phyloP scores from a whole-genome alignment of 1,140 invertebrate species.

The Macrotrachela quadricornifera region DNA sequence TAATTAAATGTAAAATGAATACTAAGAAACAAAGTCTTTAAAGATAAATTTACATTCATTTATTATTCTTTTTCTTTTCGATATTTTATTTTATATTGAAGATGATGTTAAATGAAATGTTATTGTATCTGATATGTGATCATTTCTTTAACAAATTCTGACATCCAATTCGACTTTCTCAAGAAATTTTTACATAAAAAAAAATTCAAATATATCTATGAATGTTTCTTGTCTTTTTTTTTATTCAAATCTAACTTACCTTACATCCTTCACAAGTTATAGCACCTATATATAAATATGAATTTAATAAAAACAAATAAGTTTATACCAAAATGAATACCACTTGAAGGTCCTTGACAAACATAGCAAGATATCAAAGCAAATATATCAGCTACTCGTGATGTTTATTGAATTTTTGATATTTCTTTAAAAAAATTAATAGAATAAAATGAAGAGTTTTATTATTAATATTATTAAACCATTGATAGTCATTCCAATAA shows the following conservation, averaged over 20 bases:
- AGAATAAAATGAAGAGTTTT: neutral
- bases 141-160: neutral
- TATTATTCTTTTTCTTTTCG: no score
- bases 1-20: no score
- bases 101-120: no score
- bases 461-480: conserved; percentile 34
- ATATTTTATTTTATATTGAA: no score
- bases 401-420: conserved; percentile 3
- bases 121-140: no score
- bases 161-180: conserved; percentile 8
- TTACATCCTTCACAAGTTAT: conserved; percentile 93
- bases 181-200: conserved; percentile 71
- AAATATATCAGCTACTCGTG: conserved; percentile 7
- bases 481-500: conserved; percentile 95
- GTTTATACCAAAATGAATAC: conserved; percentile 62
- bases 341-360: conserved; percentile 75
- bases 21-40: no score
- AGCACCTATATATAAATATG: conserved; percentile 34
- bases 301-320: no score
- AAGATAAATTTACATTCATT: no score
- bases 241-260: conserved; percentile 39
- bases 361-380: conserved; percentile 36
- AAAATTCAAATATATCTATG: conserved; percentile 94
- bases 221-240: conserved; percentile 59
- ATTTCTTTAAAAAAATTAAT: neutral